These are phyloP conservation scores for Montipora capricornis DNA, from an alignment of 64 coral and sea anemone species.

Conservation along the genomic window DNA sequence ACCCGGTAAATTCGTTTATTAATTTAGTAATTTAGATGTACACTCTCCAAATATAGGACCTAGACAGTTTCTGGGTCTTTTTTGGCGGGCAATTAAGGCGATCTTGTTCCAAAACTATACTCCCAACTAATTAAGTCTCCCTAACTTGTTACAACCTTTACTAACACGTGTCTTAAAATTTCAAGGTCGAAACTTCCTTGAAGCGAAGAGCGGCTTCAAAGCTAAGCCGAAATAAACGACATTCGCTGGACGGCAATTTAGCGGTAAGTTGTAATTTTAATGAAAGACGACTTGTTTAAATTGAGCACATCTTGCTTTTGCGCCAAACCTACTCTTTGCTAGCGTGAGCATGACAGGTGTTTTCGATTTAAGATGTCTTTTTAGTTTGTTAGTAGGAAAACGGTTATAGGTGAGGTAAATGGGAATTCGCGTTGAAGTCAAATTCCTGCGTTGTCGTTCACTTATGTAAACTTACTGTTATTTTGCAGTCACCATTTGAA, in stretches of 20 bases:
- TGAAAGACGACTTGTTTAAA: neutral
- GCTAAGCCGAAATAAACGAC: conserved; percentile 21
- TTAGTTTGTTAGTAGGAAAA: neutral
- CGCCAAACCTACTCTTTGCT: neutral
- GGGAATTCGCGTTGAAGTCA: neutral
- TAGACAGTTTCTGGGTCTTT: neutral
- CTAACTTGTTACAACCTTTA: neutral
- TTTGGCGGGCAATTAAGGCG: neutral
- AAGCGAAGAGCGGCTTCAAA: conserved; percentile 58
- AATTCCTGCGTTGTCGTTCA: conserved; percentile 36
- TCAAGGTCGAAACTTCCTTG: conserved; percentile 84
- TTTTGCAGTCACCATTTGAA: neutral
- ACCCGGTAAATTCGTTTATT: neutral
- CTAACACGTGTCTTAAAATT: neutral
- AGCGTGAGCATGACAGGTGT: too few species aligned
- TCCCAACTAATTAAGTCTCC: too few species aligned
- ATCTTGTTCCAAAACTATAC: too few species aligned
- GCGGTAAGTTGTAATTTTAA: conserved; percentile 70
- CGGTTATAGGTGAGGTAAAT: neutral
- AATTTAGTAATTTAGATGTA: neutral
- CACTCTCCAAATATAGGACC: neutral
- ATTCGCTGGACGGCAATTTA: conserved; percentile 78
- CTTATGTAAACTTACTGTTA: neutral
- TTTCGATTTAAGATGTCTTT: too few species aligned
- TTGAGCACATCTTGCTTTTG: too few species aligned